Evolutionary conservation across 2,888 invertebrate genomes (phyloP).

Genomic region (Erebia ligea): DNA sequence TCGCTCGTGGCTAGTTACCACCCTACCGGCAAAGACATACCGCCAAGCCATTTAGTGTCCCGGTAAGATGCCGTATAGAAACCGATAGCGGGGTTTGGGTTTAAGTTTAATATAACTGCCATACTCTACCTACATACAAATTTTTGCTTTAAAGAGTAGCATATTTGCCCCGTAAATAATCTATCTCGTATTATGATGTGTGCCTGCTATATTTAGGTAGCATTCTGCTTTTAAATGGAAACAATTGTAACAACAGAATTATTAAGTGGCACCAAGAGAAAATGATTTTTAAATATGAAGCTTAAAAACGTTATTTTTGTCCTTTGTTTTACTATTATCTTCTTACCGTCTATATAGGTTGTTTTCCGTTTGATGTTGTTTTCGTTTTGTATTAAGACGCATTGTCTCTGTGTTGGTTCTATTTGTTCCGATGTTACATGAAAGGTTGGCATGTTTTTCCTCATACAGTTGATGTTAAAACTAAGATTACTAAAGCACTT

Average conservation of each 20-base stretch:
- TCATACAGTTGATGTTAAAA: slow-evolving; percentile 32
- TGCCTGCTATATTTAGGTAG: not conserved
- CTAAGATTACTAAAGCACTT: slow-evolving; percentile 20
- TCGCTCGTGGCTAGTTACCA: too few relatives aligned
- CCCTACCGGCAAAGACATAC: too few relatives aligned
- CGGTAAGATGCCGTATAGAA: too few relatives aligned
- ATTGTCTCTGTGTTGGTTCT: slow-evolving; percentile 29
- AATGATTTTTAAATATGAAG: slow-evolving; percentile 50
- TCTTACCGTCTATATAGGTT: slow-evolving; percentile 46
- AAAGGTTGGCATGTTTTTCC: slow-evolving; percentile 39
- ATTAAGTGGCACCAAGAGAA: slow-evolving; percentile 49
- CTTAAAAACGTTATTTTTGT: slow-evolving; percentile 44
- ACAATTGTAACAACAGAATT: slow-evolving; percentile 41
- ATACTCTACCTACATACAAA: too few relatives aligned
- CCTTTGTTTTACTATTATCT: slow-evolving; percentile 53
- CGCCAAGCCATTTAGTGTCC: too few relatives aligned
- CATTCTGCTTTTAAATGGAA: slow-evolving; percentile 40
- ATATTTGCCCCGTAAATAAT: not conserved
- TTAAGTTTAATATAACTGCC: too few relatives aligned
- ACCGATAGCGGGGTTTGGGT: too few relatives aligned
- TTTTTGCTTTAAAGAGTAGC: not conserved
- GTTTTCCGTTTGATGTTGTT: slow-evolving; percentile 48
- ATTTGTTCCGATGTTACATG: slow-evolving; percentile 35
- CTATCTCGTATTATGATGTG: not conserved
- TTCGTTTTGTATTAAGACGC: slow-evolving; percentile 36